A percentile compares a stretch with the other conserved stretches of the same genome.
phyloP scores from a whole-genome alignment of 2,113 vertebrate species.

The Pyrgilauda ruficollis region DNA sequence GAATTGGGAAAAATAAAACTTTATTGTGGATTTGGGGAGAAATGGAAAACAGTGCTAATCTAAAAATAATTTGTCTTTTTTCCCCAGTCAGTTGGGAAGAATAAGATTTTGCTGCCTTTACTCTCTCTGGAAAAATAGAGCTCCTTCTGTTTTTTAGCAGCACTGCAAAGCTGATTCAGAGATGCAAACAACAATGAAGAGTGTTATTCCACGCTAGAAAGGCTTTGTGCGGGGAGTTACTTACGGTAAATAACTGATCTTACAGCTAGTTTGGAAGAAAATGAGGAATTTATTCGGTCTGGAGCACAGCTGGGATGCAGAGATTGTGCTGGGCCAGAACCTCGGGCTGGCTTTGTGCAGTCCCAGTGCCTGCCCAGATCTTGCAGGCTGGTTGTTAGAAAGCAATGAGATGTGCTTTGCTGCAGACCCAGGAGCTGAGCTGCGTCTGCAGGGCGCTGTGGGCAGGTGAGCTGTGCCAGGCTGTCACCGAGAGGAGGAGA shows the following conservation, averaged over 20 bases:
- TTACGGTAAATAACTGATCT: neutral
- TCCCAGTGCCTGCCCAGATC: neutral
- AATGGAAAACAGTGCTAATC: constrained; percentile 13
- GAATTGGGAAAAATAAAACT: constrained; percentile 41
- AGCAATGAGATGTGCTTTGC: neutral
- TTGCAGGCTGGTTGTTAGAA: neutral
- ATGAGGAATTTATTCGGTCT: neutral
- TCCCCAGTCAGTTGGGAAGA: neutral
- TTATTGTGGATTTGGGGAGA: constrained; percentile 9
- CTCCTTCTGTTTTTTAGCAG: neutral
- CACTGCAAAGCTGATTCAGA: neutral
- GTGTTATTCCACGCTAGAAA: neutral
- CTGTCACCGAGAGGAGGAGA: neutral
- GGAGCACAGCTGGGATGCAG: neutral
- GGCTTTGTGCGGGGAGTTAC: neutral
- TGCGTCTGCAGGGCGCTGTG: neutral
- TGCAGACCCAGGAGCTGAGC: neutral
- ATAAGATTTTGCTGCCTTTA: constrained; percentile 12
- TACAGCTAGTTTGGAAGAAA: neutral
- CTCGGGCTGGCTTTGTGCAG: accelerated
- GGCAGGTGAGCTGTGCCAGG: neutral
- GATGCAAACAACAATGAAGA: neutral
- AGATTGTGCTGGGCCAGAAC: neutral
- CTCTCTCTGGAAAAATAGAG: neutral
- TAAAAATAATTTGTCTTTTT: neutral